phyloP scores from a whole-genome alignment of 2,888 invertebrate genomes.

The Yponomeuta evonymella region DNA sequence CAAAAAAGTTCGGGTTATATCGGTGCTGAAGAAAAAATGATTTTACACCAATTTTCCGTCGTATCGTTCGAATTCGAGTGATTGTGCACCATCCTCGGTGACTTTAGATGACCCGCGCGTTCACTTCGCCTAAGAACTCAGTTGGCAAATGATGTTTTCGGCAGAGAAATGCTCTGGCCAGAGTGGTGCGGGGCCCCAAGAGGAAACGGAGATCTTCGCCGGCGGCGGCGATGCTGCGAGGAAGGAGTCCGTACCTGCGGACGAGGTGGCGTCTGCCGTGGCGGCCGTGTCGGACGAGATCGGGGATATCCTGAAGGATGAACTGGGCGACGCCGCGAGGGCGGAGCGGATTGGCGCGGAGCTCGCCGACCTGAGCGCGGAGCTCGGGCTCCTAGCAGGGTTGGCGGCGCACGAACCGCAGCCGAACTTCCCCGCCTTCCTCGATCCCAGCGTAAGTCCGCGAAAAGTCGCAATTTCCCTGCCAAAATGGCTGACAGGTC shows the following conservation, averaged over 20 bases:
- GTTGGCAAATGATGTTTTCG: constrained; percentile 69
- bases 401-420: constrained; percentile 58
- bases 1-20: constrained; percentile 65
- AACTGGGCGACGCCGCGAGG: constrained; percentile 59
- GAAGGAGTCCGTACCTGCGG: constrained; percentile 50
- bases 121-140: constrained; percentile 55
- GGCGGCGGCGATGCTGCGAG: constrained; percentile 46
- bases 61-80: constrained; percentile 53
- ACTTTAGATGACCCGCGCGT: constrained; percentile 70
- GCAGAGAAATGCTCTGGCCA: constrained; percentile 64
- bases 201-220: constrained; percentile 50
- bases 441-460: constrained; percentile 64
- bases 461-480: constrained; percentile 18
- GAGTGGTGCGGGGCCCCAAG: constrained; percentile 49
- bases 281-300: constrained; percentile 68
- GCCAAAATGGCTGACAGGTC: constrained; percentile 43
- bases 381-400: constrained; percentile 62
- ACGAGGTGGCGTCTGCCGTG: constrained; percentile 58
- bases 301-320: constrained; percentile 67
- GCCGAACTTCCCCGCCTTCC: constrained; percentile 61
- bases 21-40: constrained; percentile 69
- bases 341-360: constrained; percentile 65
- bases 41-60: constrained; percentile 55
- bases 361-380: constrained; percentile 62
- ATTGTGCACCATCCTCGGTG: constrained; percentile 51